Base-by-base conservation (phyloP, 92 coral and sea anemone genomes). In the Palythoa heliodiscus region DNA sequence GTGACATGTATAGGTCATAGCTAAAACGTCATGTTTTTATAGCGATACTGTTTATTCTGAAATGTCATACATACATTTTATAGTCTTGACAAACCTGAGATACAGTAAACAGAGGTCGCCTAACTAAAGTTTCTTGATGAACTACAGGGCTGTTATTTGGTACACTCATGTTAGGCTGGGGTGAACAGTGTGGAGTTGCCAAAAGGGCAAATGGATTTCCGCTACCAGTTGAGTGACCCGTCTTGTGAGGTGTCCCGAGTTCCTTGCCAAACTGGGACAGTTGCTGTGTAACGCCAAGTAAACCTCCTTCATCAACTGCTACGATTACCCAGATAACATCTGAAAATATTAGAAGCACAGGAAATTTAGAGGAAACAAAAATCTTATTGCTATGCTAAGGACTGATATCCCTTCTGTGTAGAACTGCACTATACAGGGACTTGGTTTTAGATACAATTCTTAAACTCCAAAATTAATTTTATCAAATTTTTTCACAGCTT, bases 321-420 rank as follows among this genome's bases (percentile, higher is more conserved):
- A 97, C 77, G 71, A 97, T 97, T 22, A 97, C 99, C 99, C 99
- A 97, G 55, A 97, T 97, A 13, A 95, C 95, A 93, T 97, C 99
- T 96, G 83, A 39, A 89, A 61, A 69, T 2, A n/a, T 9, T 14
- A 7, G 64, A 13, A 14, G 0, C 1, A 29, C 35, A 14, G 64
- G 64, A 11, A 15, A 58, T 14, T 58, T 15, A 19, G 19, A 14
- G 19, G 35, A 29, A 29, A 29, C 35, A 29, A 29, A 29, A 29
- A 0, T 29, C 35, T 29, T 29, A 29, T 1, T 29, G 35, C 35
- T 29, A 29, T 29, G 1, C 0, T 29, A 1, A 29, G 35, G 35
- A 29, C 35, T 29, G 35, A 29, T 29, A 29, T 29, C 35, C 35
- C 1, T 29, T 29, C 35, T 29, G 35, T 29, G 35, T 29, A 29